phyloP scores from a whole-genome alignment of 2,888 invertebrate species.

The Agonopterix alstromeriana region DNA sequence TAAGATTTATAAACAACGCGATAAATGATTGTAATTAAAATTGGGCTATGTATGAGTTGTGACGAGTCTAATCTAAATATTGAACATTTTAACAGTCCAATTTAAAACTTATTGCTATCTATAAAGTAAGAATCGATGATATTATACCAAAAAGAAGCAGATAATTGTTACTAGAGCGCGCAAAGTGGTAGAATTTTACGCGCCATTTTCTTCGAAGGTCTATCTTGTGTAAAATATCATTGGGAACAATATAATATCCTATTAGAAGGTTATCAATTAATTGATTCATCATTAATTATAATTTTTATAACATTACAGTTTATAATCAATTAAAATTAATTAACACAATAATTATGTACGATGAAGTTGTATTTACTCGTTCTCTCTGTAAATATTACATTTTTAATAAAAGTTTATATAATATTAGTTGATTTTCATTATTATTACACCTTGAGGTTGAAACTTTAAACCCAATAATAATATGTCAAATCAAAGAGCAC shows the following conservation, averaged over 20 bases:
- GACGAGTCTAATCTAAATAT: slow-evolving; percentile 6
- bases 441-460: no score
- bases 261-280: neutral
- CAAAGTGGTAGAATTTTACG: neutral
- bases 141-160: no score
- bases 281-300: neutral
- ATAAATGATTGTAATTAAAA: no score
- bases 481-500: no score
- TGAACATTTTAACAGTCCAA: neutral
- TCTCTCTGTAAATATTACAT: slow-evolving; percentile 46
- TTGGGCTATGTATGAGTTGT: slow-evolving; percentile 3
- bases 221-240: neutral
- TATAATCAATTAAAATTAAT: neutral
- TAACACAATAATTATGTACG: slow-evolving; percentile 1
- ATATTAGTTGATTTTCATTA: no score
- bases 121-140: neutral
- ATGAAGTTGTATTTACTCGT: slow-evolving; percentile 51
- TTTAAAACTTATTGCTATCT: neutral
- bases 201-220: slow-evolving; percentile 1
- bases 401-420: slow-evolving; percentile 7
- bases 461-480: no score
- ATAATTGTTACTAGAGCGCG: no score
- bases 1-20: neutral
- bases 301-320: slow-evolving; percentile 1
- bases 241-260: neutral